A percentile compares a stretch with the other conserved stretches of the same genome.
These are phyloP conservation scores for Parazoanthus darwini DNA, from an alignment of 92 coral and sea anemone genomes.

Conservation along the genomic window DNA sequence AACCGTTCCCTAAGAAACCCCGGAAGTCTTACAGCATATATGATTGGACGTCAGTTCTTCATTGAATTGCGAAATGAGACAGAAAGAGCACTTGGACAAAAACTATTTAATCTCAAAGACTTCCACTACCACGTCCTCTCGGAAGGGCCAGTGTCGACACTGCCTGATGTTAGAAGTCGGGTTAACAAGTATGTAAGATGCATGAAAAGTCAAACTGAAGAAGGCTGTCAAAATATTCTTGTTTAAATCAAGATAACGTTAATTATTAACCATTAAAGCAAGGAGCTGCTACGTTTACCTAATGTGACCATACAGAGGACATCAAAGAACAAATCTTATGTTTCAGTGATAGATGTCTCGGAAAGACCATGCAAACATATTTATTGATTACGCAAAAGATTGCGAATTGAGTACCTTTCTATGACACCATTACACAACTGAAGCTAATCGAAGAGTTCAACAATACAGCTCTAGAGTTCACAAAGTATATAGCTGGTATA, in stretches of 20 bases:
- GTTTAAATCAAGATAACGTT: neutral
- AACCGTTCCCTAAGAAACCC: slow-evolving; percentile 29
- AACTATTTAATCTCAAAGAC: slow-evolving; percentile 25
- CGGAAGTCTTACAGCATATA: slow-evolving; percentile 31
- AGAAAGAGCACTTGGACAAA: slow-evolving; percentile 10
- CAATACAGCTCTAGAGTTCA: too few species aligned
- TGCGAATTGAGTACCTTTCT: too few species aligned
- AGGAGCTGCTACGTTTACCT: neutral
- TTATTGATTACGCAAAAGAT: too few species aligned
- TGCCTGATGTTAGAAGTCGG: slow-evolving; percentile 32
- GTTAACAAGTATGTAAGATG: slow-evolving; percentile 29
- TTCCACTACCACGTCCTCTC: slow-evolving; percentile 39
- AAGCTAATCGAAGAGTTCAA: too few species aligned
- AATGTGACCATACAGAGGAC: too few species aligned
- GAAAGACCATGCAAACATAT: neutral
- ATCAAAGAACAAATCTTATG: neutral
- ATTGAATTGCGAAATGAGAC: slow-evolving; percentile 15
- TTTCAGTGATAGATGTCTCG: neutral
- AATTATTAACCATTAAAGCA: too few species aligned
- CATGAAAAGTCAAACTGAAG: slow-evolving; percentile 1
- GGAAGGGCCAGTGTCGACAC: slow-evolving; percentile 25
- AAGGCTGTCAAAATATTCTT: slow-evolving; percentile 15
- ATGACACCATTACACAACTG: too few species aligned
- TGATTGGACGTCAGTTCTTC: slow-evolving; percentile 33
- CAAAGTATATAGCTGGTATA: too few species aligned